phyloP scores from a whole-genome alignment of 2,797 vertebrate species.

The Myotis pilosus region DNA sequence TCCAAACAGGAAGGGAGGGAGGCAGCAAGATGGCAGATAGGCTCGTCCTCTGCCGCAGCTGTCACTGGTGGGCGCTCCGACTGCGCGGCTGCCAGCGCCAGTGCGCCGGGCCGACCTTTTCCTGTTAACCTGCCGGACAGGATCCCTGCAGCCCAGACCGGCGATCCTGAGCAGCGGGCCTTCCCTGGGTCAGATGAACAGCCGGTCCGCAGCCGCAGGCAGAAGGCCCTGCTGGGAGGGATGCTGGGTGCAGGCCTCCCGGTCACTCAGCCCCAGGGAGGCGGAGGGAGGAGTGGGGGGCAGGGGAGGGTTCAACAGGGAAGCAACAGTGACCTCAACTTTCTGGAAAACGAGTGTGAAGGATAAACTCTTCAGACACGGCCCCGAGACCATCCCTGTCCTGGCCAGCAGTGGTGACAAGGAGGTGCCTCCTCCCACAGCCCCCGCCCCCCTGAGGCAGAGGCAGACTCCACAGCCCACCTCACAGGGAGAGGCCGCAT shows the following conservation, averaged over 20 bases:
- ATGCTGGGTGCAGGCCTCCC: conserved; percentile 52
- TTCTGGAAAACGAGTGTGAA: conserved; percentile 45
- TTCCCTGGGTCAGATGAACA: conserved; percentile 83
- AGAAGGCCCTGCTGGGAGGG: conserved; percentile 63
- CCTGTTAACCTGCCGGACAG: conserved; percentile 94
- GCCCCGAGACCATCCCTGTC: neutral
- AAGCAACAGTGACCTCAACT: conserved; percentile 53
- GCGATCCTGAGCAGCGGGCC: conserved; percentile 75
- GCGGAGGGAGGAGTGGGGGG: too few relatives aligned
- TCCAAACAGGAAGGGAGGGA: conserved; percentile 99
- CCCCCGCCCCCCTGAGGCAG: neutral
- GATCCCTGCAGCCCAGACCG: conserved; percentile 78
- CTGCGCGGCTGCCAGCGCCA: conserved; percentile 90
- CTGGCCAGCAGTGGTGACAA: neutral
- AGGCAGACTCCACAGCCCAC: neutral
- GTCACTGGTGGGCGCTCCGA: conserved; percentile 90
- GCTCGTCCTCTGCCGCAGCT: conserved; percentile 95
- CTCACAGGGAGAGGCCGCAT: neutral
- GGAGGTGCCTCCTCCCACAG: too few relatives aligned
- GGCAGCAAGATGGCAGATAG: conserved; percentile 95
- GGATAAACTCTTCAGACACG: neutral
- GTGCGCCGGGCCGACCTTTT: conserved; percentile 88
- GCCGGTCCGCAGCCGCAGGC: conserved; percentile 72
- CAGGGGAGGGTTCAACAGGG: neutral
- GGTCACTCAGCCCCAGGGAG: conserved; percentile 29